phyloP scores from a whole-genome alignment of 2,797 vertebrate genomes.

The Xiphorhynchus erythropygius region DNA sequence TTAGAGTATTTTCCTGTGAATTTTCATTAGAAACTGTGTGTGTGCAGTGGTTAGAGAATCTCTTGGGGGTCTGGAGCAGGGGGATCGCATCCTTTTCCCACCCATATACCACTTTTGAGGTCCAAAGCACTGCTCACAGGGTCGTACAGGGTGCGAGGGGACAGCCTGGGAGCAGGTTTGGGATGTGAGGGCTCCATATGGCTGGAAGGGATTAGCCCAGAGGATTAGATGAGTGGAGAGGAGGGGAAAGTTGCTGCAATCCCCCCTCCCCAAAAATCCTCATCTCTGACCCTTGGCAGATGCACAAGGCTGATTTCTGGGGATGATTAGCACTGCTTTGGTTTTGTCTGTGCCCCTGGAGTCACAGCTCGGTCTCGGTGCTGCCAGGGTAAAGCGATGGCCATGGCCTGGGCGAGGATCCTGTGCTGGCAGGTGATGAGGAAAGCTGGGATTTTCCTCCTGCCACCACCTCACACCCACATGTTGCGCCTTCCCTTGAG shows the following conservation, averaged over 20 bases:
- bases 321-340: background rate
- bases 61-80: rapidly evolving
- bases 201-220: constrained; percentile 66
- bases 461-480: rapidly evolving
- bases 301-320: background rate
- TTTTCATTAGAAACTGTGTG: rapidly evolving
- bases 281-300: constrained; percentile 10
- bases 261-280: background rate
- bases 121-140: background rate
- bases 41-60: background rate
- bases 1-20: background rate
- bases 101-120: background rate
- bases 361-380: rapidly evolving
- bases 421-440: background rate
- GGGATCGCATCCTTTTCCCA: background rate
- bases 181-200: constrained; percentile 63
- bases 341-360: background rate
- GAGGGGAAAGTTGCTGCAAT: constrained; percentile 63
- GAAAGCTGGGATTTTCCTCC: constrained; percentile 8
- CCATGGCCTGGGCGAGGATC: background rate
- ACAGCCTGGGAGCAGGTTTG: background rate
- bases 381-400: rapidly evolving
- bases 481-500: background rate
- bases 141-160: background rate
- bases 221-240: constrained; percentile 50